These are phyloP conservation scores for Xyrauchen texanus DNA, from an alignment of 2,113 vertebrate species.

Conservation along the genomic window DNA sequence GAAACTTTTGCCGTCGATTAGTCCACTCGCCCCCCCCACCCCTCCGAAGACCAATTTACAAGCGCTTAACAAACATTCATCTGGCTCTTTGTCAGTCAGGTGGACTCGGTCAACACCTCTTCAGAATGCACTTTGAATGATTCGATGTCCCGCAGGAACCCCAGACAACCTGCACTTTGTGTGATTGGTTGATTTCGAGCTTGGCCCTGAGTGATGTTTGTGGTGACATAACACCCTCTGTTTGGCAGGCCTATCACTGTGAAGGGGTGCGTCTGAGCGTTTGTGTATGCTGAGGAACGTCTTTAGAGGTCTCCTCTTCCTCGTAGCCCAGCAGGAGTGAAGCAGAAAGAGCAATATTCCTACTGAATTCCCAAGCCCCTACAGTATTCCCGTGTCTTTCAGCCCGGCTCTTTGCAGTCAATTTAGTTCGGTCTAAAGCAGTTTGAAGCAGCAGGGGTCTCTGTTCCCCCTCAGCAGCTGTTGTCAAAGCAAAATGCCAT, in stretches of 20 bases:
- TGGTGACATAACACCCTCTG: conserved; percentile 18
- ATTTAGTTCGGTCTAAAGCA: conserved; percentile 41
- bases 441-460: conserved; percentile 49
- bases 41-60: too few species aligned
- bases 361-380: conserved; percentile 10
- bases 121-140: neutral
- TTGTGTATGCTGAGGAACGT: neutral
- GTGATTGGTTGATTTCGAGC: conserved; percentile 19
- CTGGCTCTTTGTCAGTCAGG: too few species aligned
- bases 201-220: conserved; percentile 25
- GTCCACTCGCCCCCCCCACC: too few species aligned
- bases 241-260: conserved; percentile 66
- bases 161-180: neutral
- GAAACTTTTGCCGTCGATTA: neutral
- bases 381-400: conserved; percentile 4
- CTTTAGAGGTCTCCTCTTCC: conserved; percentile 1
- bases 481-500: conserved; percentile 79
- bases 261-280: conserved; percentile 55
- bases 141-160: neutral
- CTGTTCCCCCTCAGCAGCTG: conserved; percentile 71
- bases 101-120: too few species aligned
- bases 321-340: conserved; percentile 45
- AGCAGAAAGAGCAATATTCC: conserved; percentile 47
- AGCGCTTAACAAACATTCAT: too few species aligned
- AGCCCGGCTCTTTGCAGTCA: neutral